phyloP scores from a whole-genome alignment of 2,113 vertebrate species.

The Actenoides lindsayi region DNA sequence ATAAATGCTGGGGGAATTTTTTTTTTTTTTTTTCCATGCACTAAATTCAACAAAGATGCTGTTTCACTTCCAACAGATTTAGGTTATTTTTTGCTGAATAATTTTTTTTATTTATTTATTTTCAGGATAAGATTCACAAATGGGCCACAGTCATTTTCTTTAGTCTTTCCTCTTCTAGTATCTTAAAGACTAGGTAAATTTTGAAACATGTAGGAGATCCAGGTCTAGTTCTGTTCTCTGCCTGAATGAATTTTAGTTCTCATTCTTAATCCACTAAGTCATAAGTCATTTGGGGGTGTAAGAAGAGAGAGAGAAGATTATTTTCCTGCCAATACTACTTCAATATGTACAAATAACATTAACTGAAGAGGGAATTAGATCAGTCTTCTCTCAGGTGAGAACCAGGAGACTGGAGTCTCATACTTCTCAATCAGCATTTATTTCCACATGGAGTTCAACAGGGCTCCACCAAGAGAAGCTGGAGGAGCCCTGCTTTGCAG shows the following conservation, averaged over 20 bases:
- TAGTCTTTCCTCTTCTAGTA: neutral
- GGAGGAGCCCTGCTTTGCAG: neutral
- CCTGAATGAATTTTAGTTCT: neutral
- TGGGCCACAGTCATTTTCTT: neutral
- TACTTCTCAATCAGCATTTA: neutral
- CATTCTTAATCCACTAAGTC: neutral
- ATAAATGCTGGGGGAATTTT: neutral
- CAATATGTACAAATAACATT: conserved; percentile 19
- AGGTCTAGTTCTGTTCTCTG: neutral
- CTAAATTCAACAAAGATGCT: neutral
- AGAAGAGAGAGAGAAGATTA: neutral
- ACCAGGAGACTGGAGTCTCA: neutral
- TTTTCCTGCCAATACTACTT: neutral
- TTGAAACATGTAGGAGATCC: neutral
- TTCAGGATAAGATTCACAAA: neutral
- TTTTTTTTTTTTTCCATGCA: neutral
- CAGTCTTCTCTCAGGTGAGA: neutral
- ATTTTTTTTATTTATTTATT: neutral
- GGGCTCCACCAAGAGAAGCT: neutral
- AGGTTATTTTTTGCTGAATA: neutral
- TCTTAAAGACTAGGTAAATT: neutral
- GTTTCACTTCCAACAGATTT: neutral
- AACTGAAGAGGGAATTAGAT: conserved; percentile 9
- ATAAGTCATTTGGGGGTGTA: neutral
- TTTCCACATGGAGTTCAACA: neutral